Evolutionary conservation across 2,113 vertebrate species (phyloP), one percentile per base, ranked within the genome.

Genomic region (Cynoglossus semilaevis): DNA sequence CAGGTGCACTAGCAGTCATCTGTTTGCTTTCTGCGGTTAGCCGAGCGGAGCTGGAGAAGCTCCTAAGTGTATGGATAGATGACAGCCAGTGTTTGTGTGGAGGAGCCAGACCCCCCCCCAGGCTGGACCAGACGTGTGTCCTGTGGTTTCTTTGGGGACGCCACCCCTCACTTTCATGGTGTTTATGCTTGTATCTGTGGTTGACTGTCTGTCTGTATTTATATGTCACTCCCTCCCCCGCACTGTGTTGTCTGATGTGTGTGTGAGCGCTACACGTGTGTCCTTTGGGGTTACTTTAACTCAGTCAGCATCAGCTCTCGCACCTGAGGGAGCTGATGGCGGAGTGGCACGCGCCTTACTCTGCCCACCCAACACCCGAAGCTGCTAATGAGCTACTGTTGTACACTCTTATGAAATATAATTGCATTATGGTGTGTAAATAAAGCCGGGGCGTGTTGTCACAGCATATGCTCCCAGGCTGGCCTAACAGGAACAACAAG

Each of bases 331-430:
- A 90, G 80, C 67, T 79, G 80, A 72, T 76, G 71, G 80, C 35
- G 45, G 78, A 80, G 79, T 61, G 85, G 87, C 88, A 85, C 88
- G 74, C 80, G 83, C 60, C 62, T 91, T 76, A 72, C 82, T 78
- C 83, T 81, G 83, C 85, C 83, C 81, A 84, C 80, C 83, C 72
- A 84, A 91, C 89, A 92, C 91, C 90, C 91, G 90, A 87, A 89
- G 88, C 86, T 89, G 88, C 87, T 94, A 94, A 94, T 94, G 94
- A 97, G 93, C 93, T 97, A 94, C 95, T 95, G 91, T 94, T 95
- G 93, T 96, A 94, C 92, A 94, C 95, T 96, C 92, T 95, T 92
- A 93, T 94, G 83, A 92, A 91, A 90, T 94, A 92, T 95, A 95
- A 96, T 94, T 94, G 93, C 92, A 94, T 94, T 91, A 91, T 85